Evolutionary conservation across 2,797 vertebrate genomes (phyloP).

Genomic region (Pelodytes ibericus): DNA sequence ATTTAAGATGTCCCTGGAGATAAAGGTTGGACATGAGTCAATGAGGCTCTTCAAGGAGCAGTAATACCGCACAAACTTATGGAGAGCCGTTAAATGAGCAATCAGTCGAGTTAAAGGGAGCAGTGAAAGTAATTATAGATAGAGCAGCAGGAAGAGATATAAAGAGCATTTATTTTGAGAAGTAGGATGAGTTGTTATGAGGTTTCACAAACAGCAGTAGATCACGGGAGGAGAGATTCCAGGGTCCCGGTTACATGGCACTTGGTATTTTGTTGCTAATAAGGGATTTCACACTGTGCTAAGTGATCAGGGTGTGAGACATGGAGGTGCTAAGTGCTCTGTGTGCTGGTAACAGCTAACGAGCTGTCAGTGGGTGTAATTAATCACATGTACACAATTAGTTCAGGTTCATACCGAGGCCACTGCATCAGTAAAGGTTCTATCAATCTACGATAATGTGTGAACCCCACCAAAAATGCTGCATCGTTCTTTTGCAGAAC

Average conservation of each 20-base stretch:
- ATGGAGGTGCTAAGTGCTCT: slow-evolving; percentile 26
- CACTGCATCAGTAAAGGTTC: neutral
- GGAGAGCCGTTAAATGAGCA: neutral
- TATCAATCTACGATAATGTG: slow-evolving; percentile 8
- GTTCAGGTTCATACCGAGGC: slow-evolving; percentile 25
- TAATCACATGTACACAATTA: slow-evolving; percentile 43
- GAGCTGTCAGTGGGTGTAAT: slow-evolving; percentile 45
- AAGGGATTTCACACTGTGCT: slow-evolving; percentile 32
- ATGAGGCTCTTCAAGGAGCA: no score
- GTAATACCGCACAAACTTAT: no score
- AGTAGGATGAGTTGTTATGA: neutral
- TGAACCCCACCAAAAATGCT: slow-evolving; percentile 22
- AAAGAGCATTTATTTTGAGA: neutral
- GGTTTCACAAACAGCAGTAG: no score
- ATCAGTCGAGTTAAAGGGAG: neutral
- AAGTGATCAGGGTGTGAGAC: slow-evolving; percentile 34
- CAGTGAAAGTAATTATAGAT: neutral
- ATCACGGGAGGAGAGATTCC: neutral
- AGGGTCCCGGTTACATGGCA: neutral
- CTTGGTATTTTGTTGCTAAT: slow-evolving; percentile 8
- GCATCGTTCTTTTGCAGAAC: neutral
- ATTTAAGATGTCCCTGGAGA: no score
- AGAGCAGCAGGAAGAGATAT: neutral
- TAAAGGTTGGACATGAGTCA: no score
- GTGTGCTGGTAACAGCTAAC: slow-evolving; percentile 22